Percentiles rank a stretch among this genome's conserved stretches.
Conservation (phyloP, 2,888 invertebrate genomes). For the Euclidia mi region DNA sequence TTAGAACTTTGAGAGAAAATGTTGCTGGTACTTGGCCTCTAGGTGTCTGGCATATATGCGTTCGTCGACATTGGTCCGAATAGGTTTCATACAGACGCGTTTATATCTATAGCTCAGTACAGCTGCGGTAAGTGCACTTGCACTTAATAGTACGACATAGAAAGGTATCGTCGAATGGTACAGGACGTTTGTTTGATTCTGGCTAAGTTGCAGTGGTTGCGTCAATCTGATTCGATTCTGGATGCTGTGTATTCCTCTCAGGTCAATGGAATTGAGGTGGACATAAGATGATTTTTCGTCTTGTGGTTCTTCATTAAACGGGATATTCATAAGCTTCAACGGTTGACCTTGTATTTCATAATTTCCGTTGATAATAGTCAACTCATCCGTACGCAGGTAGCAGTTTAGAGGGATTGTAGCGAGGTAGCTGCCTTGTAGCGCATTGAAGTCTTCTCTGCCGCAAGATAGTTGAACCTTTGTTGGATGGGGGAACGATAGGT, state of each 20-base stretch:
- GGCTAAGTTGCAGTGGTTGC: not conserved
- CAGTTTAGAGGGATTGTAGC: not conserved
- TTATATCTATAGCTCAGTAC: not conserved
- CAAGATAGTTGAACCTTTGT: too few relatives aligned
- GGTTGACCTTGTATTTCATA: too few relatives aligned
- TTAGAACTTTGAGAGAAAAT: too few relatives aligned
- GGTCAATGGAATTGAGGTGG: not conserved
- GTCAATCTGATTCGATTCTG: not conserved
- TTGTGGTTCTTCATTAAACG: not conserved
- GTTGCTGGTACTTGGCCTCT: too few relatives aligned
- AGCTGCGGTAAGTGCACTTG: not conserved
- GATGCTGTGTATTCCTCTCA: slow-evolving; percentile 1
- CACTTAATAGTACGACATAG: not conserved
- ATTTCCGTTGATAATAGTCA: not conserved
- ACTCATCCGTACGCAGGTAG: not conserved
- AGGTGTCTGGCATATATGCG: too few relatives aligned
- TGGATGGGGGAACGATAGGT: too few relatives aligned
- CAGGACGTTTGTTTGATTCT: not conserved
- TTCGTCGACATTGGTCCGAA: not conserved
- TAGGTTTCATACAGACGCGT: not conserved
- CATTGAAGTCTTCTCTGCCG: too few relatives aligned
- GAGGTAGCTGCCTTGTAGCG: not conserved
- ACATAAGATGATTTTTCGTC: not conserved
- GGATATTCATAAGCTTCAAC: too few relatives aligned
- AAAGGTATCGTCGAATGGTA: not conserved